Evolutionary conservation across 1,140 invertebrate species (phyloP).

Genomic region (Calephelis nemesis): DNA sequence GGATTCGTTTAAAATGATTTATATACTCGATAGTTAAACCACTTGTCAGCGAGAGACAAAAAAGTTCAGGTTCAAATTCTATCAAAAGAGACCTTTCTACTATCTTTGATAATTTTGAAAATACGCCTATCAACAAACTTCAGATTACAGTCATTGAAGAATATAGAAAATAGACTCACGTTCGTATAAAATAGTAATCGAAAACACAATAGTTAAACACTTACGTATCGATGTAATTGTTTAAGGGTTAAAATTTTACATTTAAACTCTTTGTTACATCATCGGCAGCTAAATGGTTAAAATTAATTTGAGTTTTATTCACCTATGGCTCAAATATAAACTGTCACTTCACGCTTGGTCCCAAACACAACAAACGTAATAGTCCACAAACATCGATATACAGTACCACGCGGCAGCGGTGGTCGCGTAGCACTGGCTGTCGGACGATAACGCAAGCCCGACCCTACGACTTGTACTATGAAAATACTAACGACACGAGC

Average conservation of each 20-base stretch:
- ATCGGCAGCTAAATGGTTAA: background rate
- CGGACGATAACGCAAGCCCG: constrained; percentile 69
- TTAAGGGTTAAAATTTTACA: background rate
- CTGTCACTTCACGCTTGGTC: constrained; percentile 50
- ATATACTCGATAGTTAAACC: too few species aligned
- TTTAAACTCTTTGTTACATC: background rate
- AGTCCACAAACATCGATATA: constrained; percentile 45
- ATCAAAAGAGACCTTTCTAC: too few species aligned
- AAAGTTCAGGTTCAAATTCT: too few species aligned
- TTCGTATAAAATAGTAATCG: too few species aligned
- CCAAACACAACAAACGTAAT: constrained; percentile 61
- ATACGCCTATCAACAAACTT: too few species aligned
- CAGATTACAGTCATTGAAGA: too few species aligned
- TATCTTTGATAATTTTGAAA: too few species aligned
- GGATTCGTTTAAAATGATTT: too few species aligned
- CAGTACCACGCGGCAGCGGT: constrained; percentile 59
- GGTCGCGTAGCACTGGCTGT: constrained; percentile 64
- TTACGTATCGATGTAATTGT: too few species aligned
- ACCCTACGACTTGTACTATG: constrained; percentile 64
- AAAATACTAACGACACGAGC: constrained; percentile 40
- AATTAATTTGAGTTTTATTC: constrained; percentile 42
- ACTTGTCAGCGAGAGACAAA: too few species aligned
- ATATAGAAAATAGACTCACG: too few species aligned
- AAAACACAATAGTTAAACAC: too few species aligned
- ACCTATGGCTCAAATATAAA: constrained; percentile 51